Conservation (phyloP, 1,140 invertebrate species). For the Mya arenaria region DNA sequence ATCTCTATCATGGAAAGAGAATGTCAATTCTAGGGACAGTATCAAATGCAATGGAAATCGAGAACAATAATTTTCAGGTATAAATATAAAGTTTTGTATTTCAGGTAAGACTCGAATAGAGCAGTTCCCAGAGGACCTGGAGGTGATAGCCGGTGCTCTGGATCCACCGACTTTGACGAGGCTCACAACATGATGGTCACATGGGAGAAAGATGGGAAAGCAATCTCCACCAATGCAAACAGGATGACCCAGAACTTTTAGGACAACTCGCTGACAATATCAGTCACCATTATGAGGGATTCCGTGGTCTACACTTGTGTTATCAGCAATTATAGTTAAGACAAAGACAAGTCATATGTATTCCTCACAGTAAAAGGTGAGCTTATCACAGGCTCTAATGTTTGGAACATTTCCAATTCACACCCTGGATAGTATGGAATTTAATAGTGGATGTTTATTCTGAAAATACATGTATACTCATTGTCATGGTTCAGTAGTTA, state of each 20-base stretch:
- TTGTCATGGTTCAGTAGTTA: no score
- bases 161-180: conserved; percentile 75
- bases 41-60: no score
- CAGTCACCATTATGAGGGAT: conserved; percentile 96
- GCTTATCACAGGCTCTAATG: no score
- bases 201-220: conserved; percentile 75
- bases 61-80: no score
- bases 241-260: conserved; percentile 80
- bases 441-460: conserved; percentile 95
- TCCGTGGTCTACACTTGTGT: conserved; percentile 98
- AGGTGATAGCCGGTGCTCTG: conserved; percentile 75
- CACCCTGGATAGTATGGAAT: conserved; percentile 84
- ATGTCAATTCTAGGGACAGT: no score
- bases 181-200: conserved; percentile 67
- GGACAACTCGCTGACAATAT: conserved; percentile 96
- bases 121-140: conserved; percentile 72
- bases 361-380: conserved; percentile 94
- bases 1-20: no score
- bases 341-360: conserved; percentile 91
- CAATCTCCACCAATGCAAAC: conserved; percentile 90
- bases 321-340: conserved; percentile 92
- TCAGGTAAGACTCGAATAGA: conserved; percentile 74
- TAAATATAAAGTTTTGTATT: no score
- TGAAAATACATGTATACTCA: conserved; percentile 90
- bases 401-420: no score